Base-by-base conservation (phyloP, 2,113 vertebrate species). In the Petromus typicus region DNA sequence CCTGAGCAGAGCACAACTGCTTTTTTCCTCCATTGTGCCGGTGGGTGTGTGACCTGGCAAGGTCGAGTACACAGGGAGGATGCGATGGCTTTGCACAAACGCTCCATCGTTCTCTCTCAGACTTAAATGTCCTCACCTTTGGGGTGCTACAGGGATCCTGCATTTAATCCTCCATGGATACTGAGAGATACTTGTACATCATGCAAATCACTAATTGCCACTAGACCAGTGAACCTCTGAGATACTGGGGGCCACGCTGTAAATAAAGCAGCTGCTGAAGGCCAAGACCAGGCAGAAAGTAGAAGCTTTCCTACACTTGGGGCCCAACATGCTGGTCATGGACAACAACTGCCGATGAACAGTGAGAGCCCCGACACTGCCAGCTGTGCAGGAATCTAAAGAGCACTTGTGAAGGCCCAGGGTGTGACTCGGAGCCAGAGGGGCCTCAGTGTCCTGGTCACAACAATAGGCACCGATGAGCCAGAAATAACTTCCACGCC, bases 311-410 rank as follows among this genome's bases (percentile, higher is more conserved):
- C 57, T 34, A n/a, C 0, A 7, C 27, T 18, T 20, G 17, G 40
- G 10, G 16, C 18, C 67, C 69, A 51, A 61, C 12, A 57, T 59
- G 37, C 40, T 10, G 18, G 20, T 34, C 37, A 7, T 1, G 1
- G 85, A 45, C 30, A 69, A 57, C 4, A 67, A 37, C 27, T 32
- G 63, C 66, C 45, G 63, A n/a, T 14, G 99, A 99, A 98, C 99
- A 99, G 99, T n/a, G 97, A 99, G 97, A 99, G 99, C 97, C 99
- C 99, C 56, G 99, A 99, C 5, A 99, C 99, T 98, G 99, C 99
- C 97, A 99, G 99, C 97, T 97, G 99, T 34, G 98, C 99, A 99
- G 89, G 99, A 99, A 99, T 99, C 32, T n/a, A 20, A 27, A 75
- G 64, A 51, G 75, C 17, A n/a, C 69, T 18, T 34, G 40, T n/a